Evolutionary conservation across 2,797 vertebrate species (phyloP).

Genomic region (Philypnodon macrostomus): DNA sequence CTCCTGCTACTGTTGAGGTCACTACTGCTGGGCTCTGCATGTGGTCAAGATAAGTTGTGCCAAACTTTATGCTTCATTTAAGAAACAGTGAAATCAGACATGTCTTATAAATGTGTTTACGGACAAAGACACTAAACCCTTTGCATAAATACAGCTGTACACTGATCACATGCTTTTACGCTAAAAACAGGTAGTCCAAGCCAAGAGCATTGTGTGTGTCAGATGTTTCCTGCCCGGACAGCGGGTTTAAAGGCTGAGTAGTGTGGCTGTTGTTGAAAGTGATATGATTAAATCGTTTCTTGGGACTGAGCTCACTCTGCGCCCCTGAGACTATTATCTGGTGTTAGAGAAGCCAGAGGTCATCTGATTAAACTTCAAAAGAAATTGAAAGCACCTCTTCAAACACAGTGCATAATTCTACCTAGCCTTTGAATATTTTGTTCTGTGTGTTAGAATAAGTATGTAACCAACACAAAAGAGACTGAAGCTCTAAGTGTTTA

Average conservation of each 20-base stretch:
- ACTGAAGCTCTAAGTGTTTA: constrained; percentile 24
- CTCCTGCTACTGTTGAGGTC: constrained; percentile 34
- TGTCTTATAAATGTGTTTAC: constrained; percentile 8
- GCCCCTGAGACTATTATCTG: constrained; percentile 27
- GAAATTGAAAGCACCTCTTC: constrained; percentile 22
- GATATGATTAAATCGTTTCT: constrained; percentile 16
- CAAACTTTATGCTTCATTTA: constrained; percentile 22
- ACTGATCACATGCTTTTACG: constrained; percentile 60
- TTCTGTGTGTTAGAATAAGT: constrained; percentile 11
- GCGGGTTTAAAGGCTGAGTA: constrained; percentile 5
- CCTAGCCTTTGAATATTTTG: constrained; percentile 18
- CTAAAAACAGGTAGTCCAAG: constrained; percentile 62
- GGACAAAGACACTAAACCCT: constrained; percentile 13
- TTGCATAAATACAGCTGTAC: constrained; percentile 44
- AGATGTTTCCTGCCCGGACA: constrained; percentile 15
- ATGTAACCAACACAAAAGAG: constrained; percentile 26
- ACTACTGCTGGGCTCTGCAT: constrained; percentile 47
- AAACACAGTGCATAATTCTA: background rate
- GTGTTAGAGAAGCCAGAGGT: constrained; percentile 46
- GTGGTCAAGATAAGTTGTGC: constrained; percentile 49
- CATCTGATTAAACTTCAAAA: constrained; percentile 56
- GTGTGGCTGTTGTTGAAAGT: constrained; percentile 3
- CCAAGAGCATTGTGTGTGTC: constrained; percentile 22
- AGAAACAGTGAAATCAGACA: constrained; percentile 5
- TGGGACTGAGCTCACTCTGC: constrained; percentile 17